Conservation (phyloP, 2,113 vertebrate genomes). For the Ceyx margarethae region DNA sequence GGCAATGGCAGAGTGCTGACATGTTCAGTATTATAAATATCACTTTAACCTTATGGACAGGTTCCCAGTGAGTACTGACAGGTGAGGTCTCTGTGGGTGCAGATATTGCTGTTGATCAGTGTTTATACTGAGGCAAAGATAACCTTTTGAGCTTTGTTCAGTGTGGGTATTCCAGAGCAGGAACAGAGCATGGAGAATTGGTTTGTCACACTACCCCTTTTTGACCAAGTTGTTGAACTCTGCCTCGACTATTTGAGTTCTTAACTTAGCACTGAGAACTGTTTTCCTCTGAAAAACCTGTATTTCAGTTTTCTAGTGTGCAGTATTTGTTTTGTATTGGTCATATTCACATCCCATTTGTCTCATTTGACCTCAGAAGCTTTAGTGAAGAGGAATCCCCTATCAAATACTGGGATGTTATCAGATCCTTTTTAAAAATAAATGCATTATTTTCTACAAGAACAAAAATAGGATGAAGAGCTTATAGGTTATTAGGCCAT, state of each 20-base stretch:
- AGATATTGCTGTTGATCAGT: neutral
- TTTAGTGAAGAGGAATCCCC: neutral
- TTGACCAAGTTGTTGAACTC: neutral
- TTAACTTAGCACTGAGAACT: neutral
- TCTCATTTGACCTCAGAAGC: neutral
- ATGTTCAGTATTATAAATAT: neutral
- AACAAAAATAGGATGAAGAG: neutral
- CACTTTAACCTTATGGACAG: neutral
- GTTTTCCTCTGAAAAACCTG: neutral
- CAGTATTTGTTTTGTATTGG: neutral
- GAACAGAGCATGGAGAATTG: neutral
- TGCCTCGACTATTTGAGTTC: neutral
- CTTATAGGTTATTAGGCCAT: neutral
- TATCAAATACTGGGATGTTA: neutral
- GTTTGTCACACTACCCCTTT: neutral
- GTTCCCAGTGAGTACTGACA: neutral
- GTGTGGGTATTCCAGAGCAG: neutral
- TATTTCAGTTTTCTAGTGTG: neutral
- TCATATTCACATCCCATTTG: neutral
- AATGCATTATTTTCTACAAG: neutral
- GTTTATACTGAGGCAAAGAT: neutral
- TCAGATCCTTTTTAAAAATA: neutral
- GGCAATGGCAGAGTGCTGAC: neutral
- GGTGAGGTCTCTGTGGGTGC: neutral
- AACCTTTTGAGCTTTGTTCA: neutral